These are phyloP conservation scores for Pilophorus perplexus DNA, from an alignment of 2,888 invertebrate species.

Conservation along the genomic window DNA sequence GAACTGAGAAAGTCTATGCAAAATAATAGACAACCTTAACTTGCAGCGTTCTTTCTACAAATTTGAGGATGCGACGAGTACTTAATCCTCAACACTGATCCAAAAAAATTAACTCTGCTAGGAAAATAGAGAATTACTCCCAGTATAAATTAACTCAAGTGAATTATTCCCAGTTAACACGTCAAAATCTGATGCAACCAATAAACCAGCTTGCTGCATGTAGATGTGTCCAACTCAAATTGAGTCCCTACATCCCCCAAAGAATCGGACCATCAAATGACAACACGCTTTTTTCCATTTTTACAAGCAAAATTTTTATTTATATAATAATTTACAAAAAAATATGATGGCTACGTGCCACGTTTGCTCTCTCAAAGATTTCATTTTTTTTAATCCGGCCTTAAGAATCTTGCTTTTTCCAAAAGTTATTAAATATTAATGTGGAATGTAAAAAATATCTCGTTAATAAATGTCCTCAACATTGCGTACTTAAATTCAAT, in stretches of 20 bases:
- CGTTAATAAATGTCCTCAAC: constrained; percentile 14
- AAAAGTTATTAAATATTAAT: not conserved
- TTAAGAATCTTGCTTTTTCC: constrained; percentile 31
- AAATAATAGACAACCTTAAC: too few species aligned
- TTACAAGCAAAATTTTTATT: constrained; percentile 37
- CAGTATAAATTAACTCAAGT: too few species aligned
- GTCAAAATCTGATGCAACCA: too few species aligned
- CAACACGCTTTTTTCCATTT: constrained; percentile 7
- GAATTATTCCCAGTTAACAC: too few species aligned
- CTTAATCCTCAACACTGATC: too few species aligned
- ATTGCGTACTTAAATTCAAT: not conserved
- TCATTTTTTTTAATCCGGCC: not conserved
- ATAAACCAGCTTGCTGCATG: too few species aligned
- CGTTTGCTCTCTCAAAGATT: constrained; percentile 34
- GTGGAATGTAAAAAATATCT: constrained; percentile 37
- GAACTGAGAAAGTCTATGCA: too few species aligned
- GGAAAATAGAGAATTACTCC: too few species aligned
- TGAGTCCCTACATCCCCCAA: not conserved
- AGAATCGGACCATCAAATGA: not conserved
- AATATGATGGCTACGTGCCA: constrained; percentile 43
- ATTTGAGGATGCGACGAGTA: too few species aligned
- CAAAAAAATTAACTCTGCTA: too few species aligned
- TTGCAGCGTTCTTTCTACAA: too few species aligned
- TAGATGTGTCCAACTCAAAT: too few species aligned
- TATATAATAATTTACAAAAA: constrained; percentile 46